Evolutionary conservation across 1,140 invertebrate genomes (phyloP), one percentile per base, ranked within the genome.

Genomic region (Drosophila kepulauana): DNA sequence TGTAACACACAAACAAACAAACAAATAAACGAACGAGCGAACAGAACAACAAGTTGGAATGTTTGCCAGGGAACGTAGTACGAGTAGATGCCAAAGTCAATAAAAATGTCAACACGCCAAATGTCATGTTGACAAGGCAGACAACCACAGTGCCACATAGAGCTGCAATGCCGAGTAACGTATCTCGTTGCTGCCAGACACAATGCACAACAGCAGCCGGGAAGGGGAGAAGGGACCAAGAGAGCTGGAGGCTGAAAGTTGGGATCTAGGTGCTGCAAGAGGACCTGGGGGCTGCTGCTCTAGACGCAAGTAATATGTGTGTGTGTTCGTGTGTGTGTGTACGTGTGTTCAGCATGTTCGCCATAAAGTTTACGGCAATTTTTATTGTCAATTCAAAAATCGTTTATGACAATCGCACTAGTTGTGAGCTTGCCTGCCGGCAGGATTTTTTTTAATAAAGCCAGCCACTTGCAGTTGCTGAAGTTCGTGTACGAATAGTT

Each of bases 381-480:
- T 91, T 91, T 86, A 89, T 89, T 84, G 77, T 78, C 84, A 91
- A 87, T 86, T 91, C 82, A 89, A 91, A 91, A 89, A 89, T 91
- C 89, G 79, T 91, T 91, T 91, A 91, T 82, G 89, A 89, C 85
- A 87, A 90, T 81, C 80, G 85, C 66, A 75, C 67, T 76, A 76
- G 74, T 72, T 72, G 65, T 56, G 62, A 82, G 59, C 72, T 41
- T 64, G 38, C 10, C 43, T 61, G 49, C 45, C 48, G 28, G 43
- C 69, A 65, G 78, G 54, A 69, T 76, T 85, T 88, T 89, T 85
- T 85, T 88, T 89, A 81, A 81, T 89, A 88, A 86, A 81, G 35
- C 56, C 73, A 15, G 28, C 73, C 30, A 49, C 28, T 46, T 25
- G 15, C 7, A 48, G 11, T 49, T 66, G 10, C 10, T 20, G 52